Percentiles rank a stretch among this genome's conserved stretches.
phyloP scores from a whole-genome alignment of 2,113 vertebrate genomes.

The Tyrannus savana region DNA sequence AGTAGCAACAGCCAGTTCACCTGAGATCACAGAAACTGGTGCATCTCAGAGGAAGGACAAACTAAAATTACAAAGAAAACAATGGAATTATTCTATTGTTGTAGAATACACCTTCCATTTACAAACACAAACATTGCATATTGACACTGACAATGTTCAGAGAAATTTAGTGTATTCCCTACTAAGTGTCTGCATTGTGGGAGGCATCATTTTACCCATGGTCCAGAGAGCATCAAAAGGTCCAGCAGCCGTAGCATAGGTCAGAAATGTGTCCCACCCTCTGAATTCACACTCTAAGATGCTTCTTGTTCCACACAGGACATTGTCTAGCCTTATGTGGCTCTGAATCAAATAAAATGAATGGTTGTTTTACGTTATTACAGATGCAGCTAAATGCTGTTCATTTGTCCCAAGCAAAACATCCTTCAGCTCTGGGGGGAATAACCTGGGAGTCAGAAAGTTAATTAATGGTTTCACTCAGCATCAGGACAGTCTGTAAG shows the following conservation, averaged over 20 bases:
- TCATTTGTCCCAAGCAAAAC: conserved; percentile 33
- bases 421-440: conserved; percentile 5
- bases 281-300: neutral
- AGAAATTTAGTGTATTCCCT: neutral
- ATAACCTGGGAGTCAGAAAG: conserved; percentile 25
- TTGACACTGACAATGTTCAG: neutral
- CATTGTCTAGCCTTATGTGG: neutral
- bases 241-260: neutral
- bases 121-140: neutral
- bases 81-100: neutral
- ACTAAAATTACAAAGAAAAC: neutral
- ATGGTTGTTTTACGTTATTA: conserved; percentile 48
- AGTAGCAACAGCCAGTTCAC: neutral
- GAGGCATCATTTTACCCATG: neutral
- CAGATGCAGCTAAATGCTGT: conserved; percentile 29
- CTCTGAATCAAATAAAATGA: conserved; percentile 59
- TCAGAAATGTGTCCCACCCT: conserved; percentile 14
- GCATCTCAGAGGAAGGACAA: neutral
- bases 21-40: neutral
- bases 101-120: neutral
- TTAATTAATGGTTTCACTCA: conserved; percentile 18
- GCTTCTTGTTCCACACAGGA: neutral
- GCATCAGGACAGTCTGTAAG: neutral
- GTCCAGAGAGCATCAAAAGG: neutral
- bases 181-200: neutral